Percentiles rank a stretch among this genome's conserved stretches.
These are phyloP conservation scores for Pluvialis apricaria DNA, from an alignment of 2,113 vertebrate species.

Conservation along the genomic window DNA sequence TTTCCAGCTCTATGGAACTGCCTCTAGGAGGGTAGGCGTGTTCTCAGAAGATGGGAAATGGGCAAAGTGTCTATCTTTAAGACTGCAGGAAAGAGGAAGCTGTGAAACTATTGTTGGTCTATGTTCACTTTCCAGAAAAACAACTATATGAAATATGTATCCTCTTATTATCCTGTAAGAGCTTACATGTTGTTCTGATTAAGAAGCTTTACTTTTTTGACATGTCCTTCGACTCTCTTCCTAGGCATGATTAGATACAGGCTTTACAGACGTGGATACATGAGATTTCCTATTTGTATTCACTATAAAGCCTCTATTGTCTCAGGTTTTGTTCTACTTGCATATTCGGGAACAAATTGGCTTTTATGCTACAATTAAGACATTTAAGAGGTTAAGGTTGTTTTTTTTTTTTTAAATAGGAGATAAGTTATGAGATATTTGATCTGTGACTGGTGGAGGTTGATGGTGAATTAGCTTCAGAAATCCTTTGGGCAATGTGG, in stretches of 20 bases:
- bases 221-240: neutral
- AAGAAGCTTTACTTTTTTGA: neutral
- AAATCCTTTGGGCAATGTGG: neutral
- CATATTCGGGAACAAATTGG: neutral
- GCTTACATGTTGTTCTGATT: neutral
- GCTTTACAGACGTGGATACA: neutral
- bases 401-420: neutral
- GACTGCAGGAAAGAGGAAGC: neutral
- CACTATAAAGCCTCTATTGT: neutral
- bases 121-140: neutral
- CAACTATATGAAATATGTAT: neutral
- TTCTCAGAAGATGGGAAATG: neutral
- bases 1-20: neutral
- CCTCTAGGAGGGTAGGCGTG: neutral
- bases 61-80: neutral
- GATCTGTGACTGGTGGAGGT: neutral
- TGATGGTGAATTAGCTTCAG: neutral
- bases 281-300: neutral
- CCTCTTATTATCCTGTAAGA: neutral
- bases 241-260: too few species aligned
- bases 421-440: neutral
- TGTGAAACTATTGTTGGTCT: neutral
- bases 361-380: neutral
- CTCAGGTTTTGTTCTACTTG: neutral
- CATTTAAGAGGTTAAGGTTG: neutral